Evolutionary conservation across 2,888 invertebrate species (phyloP).

Genomic region (Lasius platythorax): DNA sequence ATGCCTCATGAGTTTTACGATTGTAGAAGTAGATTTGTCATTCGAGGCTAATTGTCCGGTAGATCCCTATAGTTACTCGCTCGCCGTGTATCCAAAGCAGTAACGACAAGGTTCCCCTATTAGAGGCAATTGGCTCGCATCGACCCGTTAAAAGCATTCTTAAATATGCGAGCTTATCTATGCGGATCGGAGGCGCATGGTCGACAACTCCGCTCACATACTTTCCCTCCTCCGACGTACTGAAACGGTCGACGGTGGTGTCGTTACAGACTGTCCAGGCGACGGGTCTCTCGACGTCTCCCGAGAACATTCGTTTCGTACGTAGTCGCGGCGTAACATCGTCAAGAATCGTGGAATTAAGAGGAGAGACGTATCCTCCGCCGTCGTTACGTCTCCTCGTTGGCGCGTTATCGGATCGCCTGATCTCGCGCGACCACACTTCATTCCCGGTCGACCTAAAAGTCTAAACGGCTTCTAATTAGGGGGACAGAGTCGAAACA

Average conservation of each 20-base stretch:
- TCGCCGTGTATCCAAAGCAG: slow-evolving; percentile 39
- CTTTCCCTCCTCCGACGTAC: slow-evolving; percentile 2
- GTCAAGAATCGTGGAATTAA: slow-evolving; percentile 66
- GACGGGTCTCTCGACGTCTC: neutral
- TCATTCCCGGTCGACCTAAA: slow-evolving; percentile 77
- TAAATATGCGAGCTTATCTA: slow-evolving; percentile 82
- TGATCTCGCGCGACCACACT: slow-evolving; percentile 73
- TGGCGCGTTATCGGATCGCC: slow-evolving; percentile 63
- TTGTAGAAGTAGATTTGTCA: slow-evolving; percentile 62
- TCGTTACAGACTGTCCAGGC: slow-evolving; percentile 41
- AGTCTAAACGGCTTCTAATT: slow-evolving; percentile 83
- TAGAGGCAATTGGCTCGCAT: slow-evolving; percentile 70
- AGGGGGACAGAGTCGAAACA: slow-evolving; percentile 82
- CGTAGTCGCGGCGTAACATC: slow-evolving; percentile 48
- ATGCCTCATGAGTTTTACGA: slow-evolving; percentile 38
- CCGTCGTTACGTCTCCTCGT: slow-evolving; percentile 66
- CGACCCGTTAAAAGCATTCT: slow-evolving; percentile 83
- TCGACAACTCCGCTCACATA: slow-evolving; percentile 58
- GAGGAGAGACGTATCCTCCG: slow-evolving; percentile 59
- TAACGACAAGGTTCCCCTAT: slow-evolving; percentile 77
- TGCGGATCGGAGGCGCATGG: slow-evolving; percentile 78
- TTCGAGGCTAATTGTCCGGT: slow-evolving; percentile 60
- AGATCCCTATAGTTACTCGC: slow-evolving; percentile 50
- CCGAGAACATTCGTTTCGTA: slow-evolving; percentile 41
- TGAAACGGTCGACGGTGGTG: slow-evolving; percentile 37